These are phyloP conservation scores for Salarias fasciatus DNA, from an alignment of 2,797 vertebrate species.

Conservation along the genomic window DNA sequence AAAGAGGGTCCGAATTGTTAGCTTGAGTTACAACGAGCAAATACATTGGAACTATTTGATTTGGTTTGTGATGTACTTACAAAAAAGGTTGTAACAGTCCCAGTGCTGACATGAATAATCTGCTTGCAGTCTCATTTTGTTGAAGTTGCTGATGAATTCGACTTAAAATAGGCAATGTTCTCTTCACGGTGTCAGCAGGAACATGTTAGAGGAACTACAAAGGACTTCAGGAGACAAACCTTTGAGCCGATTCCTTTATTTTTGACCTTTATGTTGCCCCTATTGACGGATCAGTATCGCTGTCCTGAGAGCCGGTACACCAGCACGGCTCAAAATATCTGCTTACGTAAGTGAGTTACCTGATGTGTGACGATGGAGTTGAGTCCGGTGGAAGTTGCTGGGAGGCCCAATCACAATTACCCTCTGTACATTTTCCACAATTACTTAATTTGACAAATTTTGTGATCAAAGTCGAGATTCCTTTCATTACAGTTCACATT, in stretches of 20 bases:
- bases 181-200: no score
- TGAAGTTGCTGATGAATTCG: no score
- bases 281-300: not conserved
- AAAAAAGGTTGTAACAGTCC: no score
- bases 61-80: no score
- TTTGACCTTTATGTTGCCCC: not conserved
- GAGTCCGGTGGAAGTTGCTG: slow-evolving; percentile 39
- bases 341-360: slow-evolving; percentile 58
- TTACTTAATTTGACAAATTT: slow-evolving; percentile 72
- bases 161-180: no score
- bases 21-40: no score
- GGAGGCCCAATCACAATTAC: slow-evolving; percentile 56
- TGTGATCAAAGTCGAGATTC: slow-evolving; percentile 67
- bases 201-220: no score
- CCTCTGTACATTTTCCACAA: slow-evolving; percentile 58
- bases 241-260: not conserved
- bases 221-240: no score
- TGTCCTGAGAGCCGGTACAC: not conserved
- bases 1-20: no score
- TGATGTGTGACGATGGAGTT: slow-evolving; percentile 55
- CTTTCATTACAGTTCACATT: slow-evolving; percentile 46
- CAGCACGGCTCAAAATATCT: slow-evolving; percentile 27
- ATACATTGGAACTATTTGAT: no score
- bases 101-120: no score
- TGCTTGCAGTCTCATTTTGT: no score